Evolutionary conservation across 1,140 invertebrate genomes (phyloP).

Genomic region (Calliopsis andreniformis): DNA sequence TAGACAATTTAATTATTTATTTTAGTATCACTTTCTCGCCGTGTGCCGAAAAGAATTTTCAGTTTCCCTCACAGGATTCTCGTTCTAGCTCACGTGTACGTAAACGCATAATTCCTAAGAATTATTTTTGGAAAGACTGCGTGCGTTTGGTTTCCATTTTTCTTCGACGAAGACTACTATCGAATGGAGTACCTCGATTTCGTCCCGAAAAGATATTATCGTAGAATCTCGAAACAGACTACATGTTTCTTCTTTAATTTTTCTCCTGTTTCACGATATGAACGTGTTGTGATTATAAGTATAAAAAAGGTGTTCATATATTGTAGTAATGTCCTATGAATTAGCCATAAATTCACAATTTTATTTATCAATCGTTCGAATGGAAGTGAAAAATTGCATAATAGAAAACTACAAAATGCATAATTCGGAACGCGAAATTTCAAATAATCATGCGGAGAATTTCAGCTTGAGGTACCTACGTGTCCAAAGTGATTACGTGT

Average conservation of each 20-base stretch:
- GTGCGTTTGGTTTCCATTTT: slow-evolving; percentile 14
- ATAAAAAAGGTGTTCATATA: no score
- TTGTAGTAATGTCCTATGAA: not conserved
- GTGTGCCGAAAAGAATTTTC: slow-evolving; percentile 25
- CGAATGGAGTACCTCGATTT: not conserved
- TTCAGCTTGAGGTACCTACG: not conserved
- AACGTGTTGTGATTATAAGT: no score
- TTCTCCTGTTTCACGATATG: no score
- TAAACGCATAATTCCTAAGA: slow-evolving; percentile 26
- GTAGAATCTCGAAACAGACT: not conserved
- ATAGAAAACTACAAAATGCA: not conserved
- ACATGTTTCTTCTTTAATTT: not conserved
- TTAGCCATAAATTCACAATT: no score
- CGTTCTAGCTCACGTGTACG: slow-evolving; percentile 16
- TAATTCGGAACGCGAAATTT: not conserved
- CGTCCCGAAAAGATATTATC: not conserved
- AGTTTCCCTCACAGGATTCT: slow-evolving; percentile 9
- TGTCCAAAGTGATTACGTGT: not conserved
- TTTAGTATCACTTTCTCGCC: slow-evolving; percentile 23
- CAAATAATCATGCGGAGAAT: not conserved
- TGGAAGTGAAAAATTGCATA: not conserved
- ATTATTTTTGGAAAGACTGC: slow-evolving; percentile 11
- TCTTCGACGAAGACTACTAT: not conserved
- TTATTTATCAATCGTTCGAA: not conserved
- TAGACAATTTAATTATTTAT: slow-evolving; percentile 54